Evolutionary conservation across 2,888 invertebrate genomes (phyloP).

Genomic region (Tetanocera ferruginea): DNA sequence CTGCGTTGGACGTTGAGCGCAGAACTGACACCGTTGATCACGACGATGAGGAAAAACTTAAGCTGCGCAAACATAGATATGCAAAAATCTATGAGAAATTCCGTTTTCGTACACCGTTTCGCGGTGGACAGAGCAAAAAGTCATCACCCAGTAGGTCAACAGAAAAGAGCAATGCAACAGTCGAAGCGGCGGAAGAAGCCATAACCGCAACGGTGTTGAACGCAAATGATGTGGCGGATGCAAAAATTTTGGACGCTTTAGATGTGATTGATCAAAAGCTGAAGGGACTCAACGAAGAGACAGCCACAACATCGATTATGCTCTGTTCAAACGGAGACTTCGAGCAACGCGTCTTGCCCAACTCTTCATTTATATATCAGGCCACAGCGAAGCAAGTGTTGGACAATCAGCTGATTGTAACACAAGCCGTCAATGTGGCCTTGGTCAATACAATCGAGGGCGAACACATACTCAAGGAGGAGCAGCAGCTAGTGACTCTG

Average conservation of each 20-base stretch:
- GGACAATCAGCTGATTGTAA: slow-evolving; percentile 55
- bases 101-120: slow-evolving; percentile 59
- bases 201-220: neutral
- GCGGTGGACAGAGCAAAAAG: slow-evolving; percentile 39
- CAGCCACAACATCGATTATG: slow-evolving; percentile 38
- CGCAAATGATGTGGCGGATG: neutral
- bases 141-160: slow-evolving; percentile 32
- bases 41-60: slow-evolving; percentile 52
- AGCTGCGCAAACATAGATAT: slow-evolving; percentile 62
- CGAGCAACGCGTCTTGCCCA: slow-evolving; percentile 72
- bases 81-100: slow-evolving; percentile 66
- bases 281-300: slow-evolving; percentile 51
- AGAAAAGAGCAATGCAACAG: neutral
- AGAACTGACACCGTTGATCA: slow-evolving; percentile 33
- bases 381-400: slow-evolving; percentile 66
- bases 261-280: slow-evolving; percentile 63
- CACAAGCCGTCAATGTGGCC: slow-evolving; percentile 66
- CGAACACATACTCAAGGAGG: slow-evolving; percentile 58
- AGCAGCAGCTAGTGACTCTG: slow-evolving; percentile 34
- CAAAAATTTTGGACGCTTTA: slow-evolving; percentile 63
- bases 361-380: slow-evolving; percentile 78
- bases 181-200: neutral
- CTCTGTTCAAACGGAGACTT: slow-evolving; percentile 58
- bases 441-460: slow-evolving; percentile 65
- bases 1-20: neutral